phyloP scores from a whole-genome alignment of 1,140 invertebrate species.

The Microplitis mediator region DNA sequence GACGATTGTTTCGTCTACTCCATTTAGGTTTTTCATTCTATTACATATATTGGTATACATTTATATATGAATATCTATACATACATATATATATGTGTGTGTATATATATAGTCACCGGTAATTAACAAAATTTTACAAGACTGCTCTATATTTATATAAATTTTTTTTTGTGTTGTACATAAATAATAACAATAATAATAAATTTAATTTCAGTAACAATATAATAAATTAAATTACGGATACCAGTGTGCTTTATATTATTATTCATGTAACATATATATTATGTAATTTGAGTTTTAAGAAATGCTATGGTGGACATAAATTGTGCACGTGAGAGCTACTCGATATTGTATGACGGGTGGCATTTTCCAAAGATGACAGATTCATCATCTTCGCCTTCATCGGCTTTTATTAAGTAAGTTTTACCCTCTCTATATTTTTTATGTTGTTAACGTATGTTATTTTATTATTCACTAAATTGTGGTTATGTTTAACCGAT shows the following conservation, averaged over 20 bases:
- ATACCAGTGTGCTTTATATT: not conserved
- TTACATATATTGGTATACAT: too few relatives aligned
- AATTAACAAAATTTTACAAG: too few relatives aligned
- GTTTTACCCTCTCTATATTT: not conserved
- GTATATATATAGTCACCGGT: too few relatives aligned
- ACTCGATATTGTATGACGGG: slow-evolving; percentile 35
- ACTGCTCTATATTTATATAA: too few relatives aligned
- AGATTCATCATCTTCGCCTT: slow-evolving; percentile 41
- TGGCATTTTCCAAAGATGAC: slow-evolving; percentile 48
- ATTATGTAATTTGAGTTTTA: slow-evolving; percentile 24
- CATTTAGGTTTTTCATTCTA: too few relatives aligned
- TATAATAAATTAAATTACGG: too few relatives aligned
- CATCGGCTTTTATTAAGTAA: slow-evolving; percentile 47
- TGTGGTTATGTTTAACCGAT: not conserved
- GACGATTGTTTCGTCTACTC: too few relatives aligned
- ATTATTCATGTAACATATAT: not conserved
- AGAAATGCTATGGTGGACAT: slow-evolving; percentile 47
- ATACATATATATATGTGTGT: too few relatives aligned
- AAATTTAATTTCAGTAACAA: too few relatives aligned
- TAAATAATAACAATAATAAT: too few relatives aligned
- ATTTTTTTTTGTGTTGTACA: too few relatives aligned
- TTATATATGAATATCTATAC: too few relatives aligned
- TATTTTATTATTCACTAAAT: not conserved
- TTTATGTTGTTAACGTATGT: not conserved
- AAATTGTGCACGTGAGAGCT: slow-evolving; percentile 41